Evolutionary conservation across 2,113 vertebrate species (phyloP).

Genomic region (Perca schrenkii): DNA sequence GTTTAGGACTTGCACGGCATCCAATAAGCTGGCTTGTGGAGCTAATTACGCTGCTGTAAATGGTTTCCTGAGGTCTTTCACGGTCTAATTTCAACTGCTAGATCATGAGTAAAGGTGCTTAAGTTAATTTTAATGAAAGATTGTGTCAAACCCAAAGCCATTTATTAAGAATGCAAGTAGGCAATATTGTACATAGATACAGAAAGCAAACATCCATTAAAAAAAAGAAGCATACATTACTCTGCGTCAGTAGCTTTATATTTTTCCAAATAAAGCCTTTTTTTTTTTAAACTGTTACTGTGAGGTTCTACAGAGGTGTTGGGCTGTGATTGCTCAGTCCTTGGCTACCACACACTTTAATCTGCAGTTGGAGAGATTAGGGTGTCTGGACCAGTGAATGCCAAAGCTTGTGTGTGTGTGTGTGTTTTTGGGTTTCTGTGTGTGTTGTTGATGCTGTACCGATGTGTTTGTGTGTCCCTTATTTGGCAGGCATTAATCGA

Average conservation of each 20-base stretch:
- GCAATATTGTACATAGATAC: not conserved
- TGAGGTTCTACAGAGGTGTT: constrained; percentile 27
- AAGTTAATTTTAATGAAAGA: constrained; percentile 44
- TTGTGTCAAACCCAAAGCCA: constrained; percentile 9
- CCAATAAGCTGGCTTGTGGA: constrained; percentile 36
- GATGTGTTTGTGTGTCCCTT: constrained; percentile 28
- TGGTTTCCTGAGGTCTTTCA: constrained; percentile 53
- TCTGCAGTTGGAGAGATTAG: constrained; percentile 67
- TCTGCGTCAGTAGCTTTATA: not conserved
- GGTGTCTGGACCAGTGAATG: constrained; percentile 58
- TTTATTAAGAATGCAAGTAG: constrained; percentile 7
- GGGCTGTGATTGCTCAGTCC: constrained; percentile 50
- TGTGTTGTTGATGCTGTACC: constrained; percentile 16
- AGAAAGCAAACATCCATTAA: constrained; percentile 4
- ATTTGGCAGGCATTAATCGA: constrained; percentile 52
- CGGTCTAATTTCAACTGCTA: constrained; percentile 39
- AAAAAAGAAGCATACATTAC: not conserved
- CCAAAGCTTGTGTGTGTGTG: constrained; percentile 44
- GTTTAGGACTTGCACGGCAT: constrained; percentile 38
- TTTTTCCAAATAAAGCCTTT: constrained; percentile 10
- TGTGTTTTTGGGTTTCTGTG: not conserved
- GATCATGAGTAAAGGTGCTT: constrained; percentile 52
- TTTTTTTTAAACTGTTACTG: not conserved
- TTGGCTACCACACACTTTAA: constrained; percentile 47
- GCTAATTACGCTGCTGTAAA: constrained; percentile 63